Evolutionary conservation across 2,888 invertebrate genomes (phyloP).

Genomic region (Marasmarcha lunaedactyla): DNA sequence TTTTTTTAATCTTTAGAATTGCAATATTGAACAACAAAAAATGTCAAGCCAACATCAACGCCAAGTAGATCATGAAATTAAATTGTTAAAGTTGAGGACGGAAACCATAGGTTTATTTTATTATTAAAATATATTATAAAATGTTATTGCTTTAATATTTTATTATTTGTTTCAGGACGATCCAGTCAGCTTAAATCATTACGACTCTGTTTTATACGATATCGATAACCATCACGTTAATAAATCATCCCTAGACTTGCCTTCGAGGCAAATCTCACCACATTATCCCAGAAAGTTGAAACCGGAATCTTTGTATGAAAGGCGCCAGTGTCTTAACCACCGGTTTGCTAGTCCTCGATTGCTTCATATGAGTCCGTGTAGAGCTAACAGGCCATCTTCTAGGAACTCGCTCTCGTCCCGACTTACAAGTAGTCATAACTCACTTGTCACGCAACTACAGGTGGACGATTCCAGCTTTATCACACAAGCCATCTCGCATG

Average conservation of each 20-base stretch:
- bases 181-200: constrained; percentile 28
- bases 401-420: constrained; percentile 82
- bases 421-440: constrained; percentile 87
- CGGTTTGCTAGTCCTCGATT: constrained; percentile 59
- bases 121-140: too few relatives aligned
- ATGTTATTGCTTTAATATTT: too few relatives aligned
- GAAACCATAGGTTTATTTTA: too few relatives aligned
- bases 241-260: constrained; percentile 27
- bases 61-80: too few relatives aligned
- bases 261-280: constrained; percentile 40
- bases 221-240: constrained; percentile 21
- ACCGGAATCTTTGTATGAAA: constrained; percentile 45
- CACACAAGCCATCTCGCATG: constrained; percentile 90
- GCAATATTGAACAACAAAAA: too few relatives aligned
- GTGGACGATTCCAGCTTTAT: constrained; percentile 89
- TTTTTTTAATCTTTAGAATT: too few relatives aligned
- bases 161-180: constrained; percentile 38
- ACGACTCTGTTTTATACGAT: constrained; percentile 31
- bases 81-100: too few relatives aligned
- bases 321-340: constrained; percentile 50
- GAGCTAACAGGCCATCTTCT: constrained; percentile 76
- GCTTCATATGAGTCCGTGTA: constrained; percentile 72
- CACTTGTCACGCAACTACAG: constrained; percentile 79
- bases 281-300: constrained; percentile 46
- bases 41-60: too few relatives aligned